A percentile compares a stretch with the other conserved stretches of the same genome.
Conservation (phyloP, 2,888 invertebrate species). For the Clusia tigrina region DNA sequence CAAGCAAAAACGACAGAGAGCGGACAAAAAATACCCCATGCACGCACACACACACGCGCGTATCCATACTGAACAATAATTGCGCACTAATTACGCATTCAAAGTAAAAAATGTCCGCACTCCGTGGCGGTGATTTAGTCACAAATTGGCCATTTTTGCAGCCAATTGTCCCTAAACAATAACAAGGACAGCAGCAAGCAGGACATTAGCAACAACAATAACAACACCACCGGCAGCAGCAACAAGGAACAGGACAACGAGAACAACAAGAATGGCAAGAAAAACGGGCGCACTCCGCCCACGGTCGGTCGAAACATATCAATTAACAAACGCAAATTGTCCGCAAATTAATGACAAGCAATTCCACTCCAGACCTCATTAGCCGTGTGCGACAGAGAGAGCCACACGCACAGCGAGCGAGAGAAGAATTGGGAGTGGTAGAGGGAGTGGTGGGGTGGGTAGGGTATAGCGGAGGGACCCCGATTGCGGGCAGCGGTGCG, state of each 20-base stretch:
- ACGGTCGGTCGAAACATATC: constrained; percentile 20
- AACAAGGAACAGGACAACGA: too few relatives aligned
- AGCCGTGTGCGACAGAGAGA: background rate
- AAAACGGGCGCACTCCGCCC: background rate
- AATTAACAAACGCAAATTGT: constrained; percentile 60
- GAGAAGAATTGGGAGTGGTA: too few relatives aligned
- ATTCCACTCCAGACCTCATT: constrained; percentile 5
- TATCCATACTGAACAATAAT: constrained; percentile 40
- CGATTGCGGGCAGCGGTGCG: too few relatives aligned
- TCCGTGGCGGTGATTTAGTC: background rate
- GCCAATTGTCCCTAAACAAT: background rate
- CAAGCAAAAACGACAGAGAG: too few relatives aligned
- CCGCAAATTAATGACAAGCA: constrained; percentile 52
- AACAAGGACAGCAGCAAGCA: background rate
- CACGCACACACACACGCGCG: too few relatives aligned
- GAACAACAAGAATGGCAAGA: too few relatives aligned
- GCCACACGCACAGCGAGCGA: background rate
- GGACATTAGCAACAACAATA: too few relatives aligned
- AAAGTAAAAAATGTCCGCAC: constrained; percentile 14
- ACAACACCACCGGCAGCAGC: too few relatives aligned
- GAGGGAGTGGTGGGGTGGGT: too few relatives aligned
- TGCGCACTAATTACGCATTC: constrained; percentile 44
- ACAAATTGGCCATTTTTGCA: constrained; percentile 6
- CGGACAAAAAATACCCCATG: too few relatives aligned
- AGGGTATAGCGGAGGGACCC: too few relatives aligned